A percentile compares a stretch with the other conserved stretches of the same genome.
phyloP scores from a whole-genome alignment of 2,113 vertebrate genomes.

The Ivindomyrus marchei region DNA sequence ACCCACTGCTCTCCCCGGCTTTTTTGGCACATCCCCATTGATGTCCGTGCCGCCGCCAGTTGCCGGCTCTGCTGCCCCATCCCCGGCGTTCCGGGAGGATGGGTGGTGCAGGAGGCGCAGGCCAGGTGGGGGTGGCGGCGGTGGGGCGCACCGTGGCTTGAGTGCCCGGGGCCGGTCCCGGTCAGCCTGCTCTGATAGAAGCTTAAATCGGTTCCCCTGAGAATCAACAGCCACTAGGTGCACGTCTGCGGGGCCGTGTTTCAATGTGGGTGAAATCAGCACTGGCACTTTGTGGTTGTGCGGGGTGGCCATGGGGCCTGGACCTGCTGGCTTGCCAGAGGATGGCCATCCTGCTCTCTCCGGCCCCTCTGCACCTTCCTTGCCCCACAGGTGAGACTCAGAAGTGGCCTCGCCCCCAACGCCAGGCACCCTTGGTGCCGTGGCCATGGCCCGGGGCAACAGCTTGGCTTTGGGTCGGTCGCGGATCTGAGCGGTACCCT shows the following conservation, averaged over 20 bases:
- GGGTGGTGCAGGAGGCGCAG: constrained; percentile 71
- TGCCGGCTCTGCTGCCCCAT: constrained; percentile 61
- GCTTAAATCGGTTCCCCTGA: constrained; percentile 97
- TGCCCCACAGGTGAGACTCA: constrained; percentile 54
- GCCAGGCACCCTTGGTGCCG: constrained; percentile 49
- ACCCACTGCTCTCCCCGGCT: constrained; percentile 56
- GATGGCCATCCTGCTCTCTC: constrained; percentile 79
- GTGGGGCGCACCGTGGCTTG: constrained; percentile 95
- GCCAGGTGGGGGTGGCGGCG: constrained; percentile 80
- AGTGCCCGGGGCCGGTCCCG: constrained; percentile 85
- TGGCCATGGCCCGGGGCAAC: constrained; percentile 62
- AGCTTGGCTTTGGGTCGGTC: constrained; percentile 93
- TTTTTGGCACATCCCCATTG: constrained; percentile 70
- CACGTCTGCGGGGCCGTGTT: constrained; percentile 82
- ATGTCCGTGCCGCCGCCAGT: constrained; percentile 54
- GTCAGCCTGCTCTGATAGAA: constrained; percentile 86
- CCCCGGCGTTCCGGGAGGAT: constrained; percentile 41
- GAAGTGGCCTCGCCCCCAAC: constrained; percentile 55
- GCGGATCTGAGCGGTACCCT: constrained; percentile 76
- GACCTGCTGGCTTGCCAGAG: constrained; percentile 68
- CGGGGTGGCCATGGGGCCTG: constrained; percentile 60
- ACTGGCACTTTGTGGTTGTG: constrained; percentile 99
- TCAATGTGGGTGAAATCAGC: constrained; percentile 91
- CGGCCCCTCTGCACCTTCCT: constrained; percentile 63
- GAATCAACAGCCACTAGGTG: constrained; percentile 95